Percentiles rank a stretch among this genome's conserved stretches.
Conservation (phyloP, 1,140 invertebrate genomes). For the Drosophila subpulchrella region DNA sequence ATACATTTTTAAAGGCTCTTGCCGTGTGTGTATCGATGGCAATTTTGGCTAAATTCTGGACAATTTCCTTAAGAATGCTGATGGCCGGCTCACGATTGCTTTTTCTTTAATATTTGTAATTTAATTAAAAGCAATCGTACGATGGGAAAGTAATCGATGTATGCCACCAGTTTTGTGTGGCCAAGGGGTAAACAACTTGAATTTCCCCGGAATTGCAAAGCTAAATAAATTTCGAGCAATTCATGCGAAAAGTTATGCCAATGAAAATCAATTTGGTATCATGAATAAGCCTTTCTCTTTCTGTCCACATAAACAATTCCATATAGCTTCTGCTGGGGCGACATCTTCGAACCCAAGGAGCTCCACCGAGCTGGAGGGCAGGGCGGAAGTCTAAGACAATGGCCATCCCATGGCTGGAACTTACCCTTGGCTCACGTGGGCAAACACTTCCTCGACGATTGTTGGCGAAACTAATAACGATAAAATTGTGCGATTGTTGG, state of each 20-base stretch:
- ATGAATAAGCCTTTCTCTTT: constrained; percentile 32
- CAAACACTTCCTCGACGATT: constrained; percentile 77
- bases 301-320: constrained; percentile 51
- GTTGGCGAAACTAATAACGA: constrained; percentile 84
- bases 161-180: constrained; percentile 4
- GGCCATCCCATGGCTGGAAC: constrained; percentile 52
- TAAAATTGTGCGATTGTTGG: constrained; percentile 84
- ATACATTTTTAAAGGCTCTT: constrained; percentile 14
- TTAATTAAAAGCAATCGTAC: constrained; percentile 48
- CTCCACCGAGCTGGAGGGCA: not conserved
- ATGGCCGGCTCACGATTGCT: constrained; percentile 1
- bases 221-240: constrained; percentile 64
- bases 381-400: constrained; percentile 51
- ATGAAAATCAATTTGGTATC: constrained; percentile 65
- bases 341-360: constrained; percentile 30
- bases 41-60: not conserved
- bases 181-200: constrained; percentile 45
- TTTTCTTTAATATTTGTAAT: constrained; percentile 40
- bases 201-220: constrained; percentile 22
- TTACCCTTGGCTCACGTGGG: constrained; percentile 76
- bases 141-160: constrained; percentile 33
- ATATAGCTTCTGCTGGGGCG: constrained; percentile 15
- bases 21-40: not conserved
- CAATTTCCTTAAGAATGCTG: constrained; percentile 13
- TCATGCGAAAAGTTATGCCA: constrained; percentile 63